Base-by-base conservation (phyloP, 2,888 invertebrate genomes). In the Patella depressa region DNA sequence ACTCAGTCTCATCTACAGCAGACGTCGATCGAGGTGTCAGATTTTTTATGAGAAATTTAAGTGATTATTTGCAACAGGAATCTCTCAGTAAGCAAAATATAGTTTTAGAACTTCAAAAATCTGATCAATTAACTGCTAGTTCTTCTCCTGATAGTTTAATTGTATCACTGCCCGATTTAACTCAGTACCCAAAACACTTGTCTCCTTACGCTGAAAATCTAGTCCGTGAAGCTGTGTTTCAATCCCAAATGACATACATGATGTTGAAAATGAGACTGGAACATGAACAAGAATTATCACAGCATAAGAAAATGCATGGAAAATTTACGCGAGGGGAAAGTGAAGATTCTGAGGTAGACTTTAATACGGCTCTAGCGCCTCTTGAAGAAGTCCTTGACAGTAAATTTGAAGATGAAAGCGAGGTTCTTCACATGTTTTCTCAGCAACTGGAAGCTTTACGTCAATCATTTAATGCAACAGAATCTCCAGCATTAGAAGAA, bases 161-260 rank as follows among this genome's bases (percentile, higher is more conserved):
- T 12, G 77, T 84, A 53, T 80, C 80, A 17, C 80, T 87, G 24
- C 86, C 88, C 69, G 83, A 84, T 73, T 79, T 86, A 45, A 83
- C 83, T 72, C 79, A 80, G 1, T 84, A 84, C 74, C 83, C 84
- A n/a, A 79, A 83, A 69, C 83, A 83, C 34, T 79, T 87, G 74
- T 81, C 84, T 57, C 80, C 81, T 12, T 84, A 88, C 84, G 85
- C 87, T 77, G 94, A 95, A 84, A 94, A 94, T 76, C 93, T 95
- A 57, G 94, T 95, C 29, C 94, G 95, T 54, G 95, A 95, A 86
- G 95, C 95, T 7, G 95, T 95, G 94, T 94, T 94, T 65, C 93
- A 94, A 79, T 96, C 96, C 1, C 94, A 92, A 54, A 85, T 92
- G 76, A 86, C 88, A 3, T 89, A 90, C 75, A 86, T 85, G 70